Evolutionary conservation across 2,888 invertebrate genomes (phyloP), one percentile per base, ranked within the genome.

Genomic region (Luperina testacea): DNA sequence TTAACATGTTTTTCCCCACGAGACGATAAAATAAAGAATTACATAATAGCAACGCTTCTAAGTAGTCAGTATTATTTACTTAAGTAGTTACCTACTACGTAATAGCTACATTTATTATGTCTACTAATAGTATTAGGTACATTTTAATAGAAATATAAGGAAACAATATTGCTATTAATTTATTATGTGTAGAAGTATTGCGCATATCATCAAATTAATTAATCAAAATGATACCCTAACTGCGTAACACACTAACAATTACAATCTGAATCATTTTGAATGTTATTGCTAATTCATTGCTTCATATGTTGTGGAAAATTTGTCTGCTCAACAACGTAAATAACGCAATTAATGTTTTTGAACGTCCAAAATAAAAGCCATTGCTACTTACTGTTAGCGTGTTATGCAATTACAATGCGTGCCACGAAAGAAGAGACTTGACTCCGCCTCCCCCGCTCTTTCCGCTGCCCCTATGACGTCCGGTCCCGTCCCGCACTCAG

Each of bases 1-100:
- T 59, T 64, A 75, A 17, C 81, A 17, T 59, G 63, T 51, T 81
- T 72, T 85, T 85, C 76, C 69, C 63, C 57, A 45, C 38, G n/a
- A 63, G 61, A n/a, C 24, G 17, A 17, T 45, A n/a, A 73, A 57
- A 80, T 63, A 45, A 32, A 13, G 57, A 8, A 69, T 79, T 73
- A 73, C 61, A 63, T 63, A 57, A 76, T 48, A 69, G 7, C 38
- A 51, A 70, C 51, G 63, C 17, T 38, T 68, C 5, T 45, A 57
- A 48, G 20, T 11, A 24, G 5, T 20, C 13, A 59, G 17, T 53
- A 68, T 81, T 67, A 24, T n/a, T 57, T 11, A 57, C 24, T 11
- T 57, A 51, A 17, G 38, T 42, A 11, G 3, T 42, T 42, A 48
- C 3, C 15, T 81, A 75, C 8, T 59, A 24, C 32, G 15, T 82